phyloP scores from a whole-genome alignment of 2,113 vertebrate species.

The Ageneiosus marmoratus region DNA sequence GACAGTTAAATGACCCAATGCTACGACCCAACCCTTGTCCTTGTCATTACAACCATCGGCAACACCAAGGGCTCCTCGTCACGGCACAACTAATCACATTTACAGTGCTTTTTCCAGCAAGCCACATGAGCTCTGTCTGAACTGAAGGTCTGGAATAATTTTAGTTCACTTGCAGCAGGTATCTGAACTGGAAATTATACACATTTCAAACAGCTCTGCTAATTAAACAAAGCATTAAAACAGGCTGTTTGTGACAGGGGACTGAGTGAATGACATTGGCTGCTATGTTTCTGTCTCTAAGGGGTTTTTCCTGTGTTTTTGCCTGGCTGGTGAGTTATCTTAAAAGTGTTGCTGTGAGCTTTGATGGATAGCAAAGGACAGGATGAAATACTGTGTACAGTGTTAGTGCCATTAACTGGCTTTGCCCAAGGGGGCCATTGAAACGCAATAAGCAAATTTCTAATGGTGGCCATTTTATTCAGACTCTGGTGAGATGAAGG shows the following conservation, averaged over 20 bases:
- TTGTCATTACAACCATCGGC: not conserved
- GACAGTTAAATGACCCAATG: not conserved
- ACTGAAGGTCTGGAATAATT: not conserved
- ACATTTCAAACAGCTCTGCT: conserved; percentile 40
- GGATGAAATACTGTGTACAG: conserved; percentile 38
- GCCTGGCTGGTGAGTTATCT: conserved; percentile 7
- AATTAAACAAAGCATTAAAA: conserved; percentile 37
- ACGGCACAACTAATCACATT: conserved; percentile 21
- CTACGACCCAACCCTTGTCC: not conserved
- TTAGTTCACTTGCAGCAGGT: not conserved
- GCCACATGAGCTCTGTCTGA: not conserved
- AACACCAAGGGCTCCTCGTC: not conserved
- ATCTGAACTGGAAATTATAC: conserved; percentile 46
- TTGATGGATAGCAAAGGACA: conserved; percentile 38
- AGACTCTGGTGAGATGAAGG: conserved; percentile 49
- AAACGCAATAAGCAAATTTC: conserved; percentile 49
- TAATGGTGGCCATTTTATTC: conserved; percentile 56
- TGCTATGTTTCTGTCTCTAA: not conserved
- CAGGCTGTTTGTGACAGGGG: conserved; percentile 13
- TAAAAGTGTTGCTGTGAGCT: conserved; percentile 19
- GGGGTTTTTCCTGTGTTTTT: not conserved
- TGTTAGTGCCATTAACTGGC: conserved; percentile 46
- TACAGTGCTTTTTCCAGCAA: conserved; percentile 1
- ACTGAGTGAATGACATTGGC: conserved; percentile 9
- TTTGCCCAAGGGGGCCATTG: conserved; percentile 46